These are phyloP conservation scores for Geotrypetes seraphini DNA, from an alignment of 2,797 vertebrate genomes.

Conservation along the genomic window DNA sequence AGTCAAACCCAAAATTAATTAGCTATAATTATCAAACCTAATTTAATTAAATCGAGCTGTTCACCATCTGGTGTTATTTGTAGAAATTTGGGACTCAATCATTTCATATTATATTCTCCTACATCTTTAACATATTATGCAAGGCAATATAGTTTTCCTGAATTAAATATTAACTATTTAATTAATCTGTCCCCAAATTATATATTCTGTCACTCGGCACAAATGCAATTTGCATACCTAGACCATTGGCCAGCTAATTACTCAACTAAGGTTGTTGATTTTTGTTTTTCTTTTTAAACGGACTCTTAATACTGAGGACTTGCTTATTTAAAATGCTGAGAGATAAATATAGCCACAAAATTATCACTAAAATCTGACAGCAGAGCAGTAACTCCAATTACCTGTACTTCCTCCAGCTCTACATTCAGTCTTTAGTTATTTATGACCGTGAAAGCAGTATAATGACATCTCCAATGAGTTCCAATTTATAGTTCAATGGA, in stretches of 20 bases:
- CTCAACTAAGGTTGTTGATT: too few relatives aligned
- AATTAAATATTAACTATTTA: conserved; percentile 39
- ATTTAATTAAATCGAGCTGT: conserved; percentile 58
- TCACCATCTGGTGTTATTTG: conserved; percentile 58
- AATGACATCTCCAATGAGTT: too few relatives aligned
- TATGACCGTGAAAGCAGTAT: too few relatives aligned
- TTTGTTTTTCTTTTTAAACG: too few relatives aligned
- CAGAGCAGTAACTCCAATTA: neutral
- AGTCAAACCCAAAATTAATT: conserved; percentile 57
- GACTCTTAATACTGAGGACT: conserved; percentile 11
- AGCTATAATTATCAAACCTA: conserved; percentile 55
- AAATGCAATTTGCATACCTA: conserved; percentile 41
- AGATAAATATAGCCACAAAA: conserved; percentile 10
- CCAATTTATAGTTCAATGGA: too few relatives aligned
- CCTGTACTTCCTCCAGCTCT: neutral
- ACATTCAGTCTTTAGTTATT: too few relatives aligned
- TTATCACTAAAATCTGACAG: neutral
- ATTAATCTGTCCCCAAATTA: conserved; percentile 45
- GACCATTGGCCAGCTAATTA: conserved; percentile 37
- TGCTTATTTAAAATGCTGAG: conserved; percentile 14
- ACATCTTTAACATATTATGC: conserved; percentile 48
- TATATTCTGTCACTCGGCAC: conserved; percentile 44
- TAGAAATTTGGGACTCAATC: conserved; percentile 51
- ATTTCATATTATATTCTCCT: conserved; percentile 43
- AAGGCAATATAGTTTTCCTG: conserved; percentile 26